Conservation (phyloP, 2,888 invertebrate genomes). For the Amitus sp. region DNA sequence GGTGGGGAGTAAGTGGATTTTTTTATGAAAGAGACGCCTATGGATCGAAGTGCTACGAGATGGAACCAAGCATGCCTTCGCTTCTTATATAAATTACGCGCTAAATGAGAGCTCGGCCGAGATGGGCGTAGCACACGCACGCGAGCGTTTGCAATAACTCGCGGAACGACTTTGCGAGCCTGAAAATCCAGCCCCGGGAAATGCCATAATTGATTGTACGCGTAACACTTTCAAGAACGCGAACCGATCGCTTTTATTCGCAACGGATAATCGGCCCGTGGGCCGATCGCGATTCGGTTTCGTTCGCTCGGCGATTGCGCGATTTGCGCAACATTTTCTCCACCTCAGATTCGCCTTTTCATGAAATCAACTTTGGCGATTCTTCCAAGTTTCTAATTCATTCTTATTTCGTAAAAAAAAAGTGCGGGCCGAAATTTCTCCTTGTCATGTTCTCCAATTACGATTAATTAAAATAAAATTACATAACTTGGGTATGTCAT, state of each 20-base stretch:
- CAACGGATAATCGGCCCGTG: neutral
- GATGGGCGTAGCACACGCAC: slow-evolving; percentile 28
- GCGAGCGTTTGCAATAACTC: too few relatives aligned
- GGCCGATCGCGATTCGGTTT: neutral
- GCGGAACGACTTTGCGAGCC: too few relatives aligned
- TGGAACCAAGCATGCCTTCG: slow-evolving; percentile 64
- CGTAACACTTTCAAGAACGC: slow-evolving; percentile 30
- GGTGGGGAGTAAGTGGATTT: neutral
- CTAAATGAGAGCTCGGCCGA: slow-evolving; percentile 55
- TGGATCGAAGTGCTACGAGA: slow-evolving; percentile 63
- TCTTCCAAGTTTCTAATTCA: too few relatives aligned
- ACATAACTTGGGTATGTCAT: too few relatives aligned
- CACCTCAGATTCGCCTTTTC: too few relatives aligned
- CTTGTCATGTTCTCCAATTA: too few relatives aligned
- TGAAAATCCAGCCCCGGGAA: slow-evolving; percentile 15
- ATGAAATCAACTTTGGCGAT: too few relatives aligned
- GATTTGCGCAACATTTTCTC: neutral
- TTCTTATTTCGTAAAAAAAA: too few relatives aligned
- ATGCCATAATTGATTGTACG: slow-evolving; percentile 27
- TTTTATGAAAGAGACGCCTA: slow-evolving; percentile 49
- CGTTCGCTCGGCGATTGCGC: neutral
- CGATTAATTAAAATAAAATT: too few relatives aligned
- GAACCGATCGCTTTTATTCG: slow-evolving; percentile 7
- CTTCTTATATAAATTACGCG: slow-evolving; percentile 63
- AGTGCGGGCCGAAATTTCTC: too few relatives aligned